Percentiles rank a stretch among this genome's conserved stretches.
These are phyloP conservation scores for Zelleria hepariella DNA, from an alignment of 2,888 invertebrate species.

Conservation along the genomic window DNA sequence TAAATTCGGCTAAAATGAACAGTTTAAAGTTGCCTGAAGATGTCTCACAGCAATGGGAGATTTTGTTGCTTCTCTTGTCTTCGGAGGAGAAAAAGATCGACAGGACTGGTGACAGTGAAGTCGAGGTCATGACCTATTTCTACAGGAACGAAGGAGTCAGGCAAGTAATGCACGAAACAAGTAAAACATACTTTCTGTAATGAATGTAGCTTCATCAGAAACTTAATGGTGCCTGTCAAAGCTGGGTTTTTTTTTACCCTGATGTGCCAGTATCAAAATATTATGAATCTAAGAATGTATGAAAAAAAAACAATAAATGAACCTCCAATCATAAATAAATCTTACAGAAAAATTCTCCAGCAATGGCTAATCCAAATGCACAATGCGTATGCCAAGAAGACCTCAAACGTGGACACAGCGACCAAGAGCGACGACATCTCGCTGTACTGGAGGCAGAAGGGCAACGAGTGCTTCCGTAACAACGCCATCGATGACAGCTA, in stretches of 20 bases:
- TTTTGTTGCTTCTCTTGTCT: slow-evolving; percentile 47
- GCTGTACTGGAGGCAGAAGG: slow-evolving; percentile 56
- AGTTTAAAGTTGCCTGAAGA: slow-evolving; percentile 42
- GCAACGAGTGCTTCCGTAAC: slow-evolving; percentile 72
- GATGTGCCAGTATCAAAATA: too few species aligned
- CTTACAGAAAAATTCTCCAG: slow-evolving; percentile 26
- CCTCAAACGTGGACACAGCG: slow-evolving; percentile 36
- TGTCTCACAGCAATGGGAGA: slow-evolving; percentile 57
- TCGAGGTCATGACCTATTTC: slow-evolving; percentile 56
- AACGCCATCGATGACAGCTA: slow-evolving; percentile 67
- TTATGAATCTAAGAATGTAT: too few species aligned
- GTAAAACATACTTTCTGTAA: background rate
- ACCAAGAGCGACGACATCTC: slow-evolving; percentile 48
- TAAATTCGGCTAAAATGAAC: too few species aligned
- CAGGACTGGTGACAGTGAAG: slow-evolving; percentile 43
- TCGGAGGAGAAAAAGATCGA: slow-evolving; percentile 61
- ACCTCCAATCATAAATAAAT: background rate
- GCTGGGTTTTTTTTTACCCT: too few species aligned
- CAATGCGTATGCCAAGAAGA: slow-evolving; percentile 34
- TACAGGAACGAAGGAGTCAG: slow-evolving; percentile 48
- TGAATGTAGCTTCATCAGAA: too few species aligned
- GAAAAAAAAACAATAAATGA: too few species aligned
- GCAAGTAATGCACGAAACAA: slow-evolving; percentile 22
- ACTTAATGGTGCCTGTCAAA: too few species aligned
- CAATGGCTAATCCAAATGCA: slow-evolving; percentile 57